Conservation (phyloP, 2,888 invertebrate genomes). For the Tinea trinotella region DNA sequence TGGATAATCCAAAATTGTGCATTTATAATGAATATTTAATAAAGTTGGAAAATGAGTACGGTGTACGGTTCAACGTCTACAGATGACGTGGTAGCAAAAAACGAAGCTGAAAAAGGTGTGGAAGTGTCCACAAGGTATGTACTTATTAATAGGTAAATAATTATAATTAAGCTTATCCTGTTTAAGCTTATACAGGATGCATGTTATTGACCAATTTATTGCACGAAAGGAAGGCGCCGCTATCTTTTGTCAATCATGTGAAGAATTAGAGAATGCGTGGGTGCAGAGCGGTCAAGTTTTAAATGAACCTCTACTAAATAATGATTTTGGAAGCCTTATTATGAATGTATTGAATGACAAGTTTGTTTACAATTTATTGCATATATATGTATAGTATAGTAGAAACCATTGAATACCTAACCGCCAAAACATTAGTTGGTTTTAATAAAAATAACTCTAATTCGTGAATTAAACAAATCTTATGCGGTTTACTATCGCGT, state of each 20-base stretch:
- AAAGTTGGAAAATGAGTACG: not conserved
- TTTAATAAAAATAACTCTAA: too few species aligned
- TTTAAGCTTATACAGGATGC: not conserved
- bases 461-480: too few species aligned
- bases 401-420: too few species aligned
- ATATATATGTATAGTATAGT: too few species aligned
- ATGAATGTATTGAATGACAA: not conserved
- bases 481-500: too few species aligned
- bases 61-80: not conserved
- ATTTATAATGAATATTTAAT: not conserved
- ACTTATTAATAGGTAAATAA: not conserved
- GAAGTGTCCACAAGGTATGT: not conserved
- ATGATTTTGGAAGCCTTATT: constrained; percentile 12
- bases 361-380: too few species aligned
- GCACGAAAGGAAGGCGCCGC: not conserved
- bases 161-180: not conserved
- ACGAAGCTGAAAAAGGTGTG: not conserved
- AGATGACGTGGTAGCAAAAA: not conserved
- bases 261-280: not conserved
- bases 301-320: not conserved
- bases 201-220: not conserved
- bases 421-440: too few species aligned
- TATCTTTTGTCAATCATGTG: not conserved
- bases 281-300: not conserved
- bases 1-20: not conserved